Base-by-base conservation (phyloP, 2,888 invertebrate genomes). In the Byasa hedistus region DNA sequence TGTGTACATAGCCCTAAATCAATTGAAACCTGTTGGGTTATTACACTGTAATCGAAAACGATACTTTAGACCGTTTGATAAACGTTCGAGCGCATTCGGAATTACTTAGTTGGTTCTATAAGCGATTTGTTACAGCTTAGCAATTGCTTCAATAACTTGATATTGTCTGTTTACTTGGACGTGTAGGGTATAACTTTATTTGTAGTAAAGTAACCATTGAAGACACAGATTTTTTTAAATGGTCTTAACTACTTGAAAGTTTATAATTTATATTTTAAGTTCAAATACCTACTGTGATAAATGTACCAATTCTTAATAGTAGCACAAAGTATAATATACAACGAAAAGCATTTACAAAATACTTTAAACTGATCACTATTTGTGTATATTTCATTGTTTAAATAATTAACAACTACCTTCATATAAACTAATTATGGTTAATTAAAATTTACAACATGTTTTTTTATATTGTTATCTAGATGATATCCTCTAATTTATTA, bases 21-120 rank as follows among this genome's bases (percentile, higher is more conserved):
- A 78, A 78, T 78, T 77, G 75, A 74, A 72, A 70, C 73, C 71
- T 70, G 69, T 73, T 71, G 69, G 69, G 71, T 73, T 73, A 76
- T 74, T 71, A 68, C 58, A 64, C 63, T 69, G 68, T 73, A 74
- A 76, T 77, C 74, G 69, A 73, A 68, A 73, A 72, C 71, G 71
- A 69, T 70, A 69, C 71, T 71, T 66, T 56, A 65, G 69, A 70
- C 66, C 63, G 66, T 72, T 71, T 68, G 67, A 62, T 68, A 68
- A 70, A 68, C 69, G 68, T 71, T 69, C 57, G 66, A 63, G 57
- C 57, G 68, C 70, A 69, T 69, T 71, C 64, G 52, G 62, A 70
- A 69, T 65, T 68, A 70, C 64, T 69, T 69, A 68, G 66, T 69
- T 68, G 71, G 70, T 67, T 66, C 68, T 66, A 65, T 69, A 68